A percentile compares a stretch with the other conserved stretches of the same genome.
These are phyloP conservation scores for Drosophila fungiperda DNA, from an alignment of 2,888 invertebrate genomes.

Conservation along the genomic window DNA sequence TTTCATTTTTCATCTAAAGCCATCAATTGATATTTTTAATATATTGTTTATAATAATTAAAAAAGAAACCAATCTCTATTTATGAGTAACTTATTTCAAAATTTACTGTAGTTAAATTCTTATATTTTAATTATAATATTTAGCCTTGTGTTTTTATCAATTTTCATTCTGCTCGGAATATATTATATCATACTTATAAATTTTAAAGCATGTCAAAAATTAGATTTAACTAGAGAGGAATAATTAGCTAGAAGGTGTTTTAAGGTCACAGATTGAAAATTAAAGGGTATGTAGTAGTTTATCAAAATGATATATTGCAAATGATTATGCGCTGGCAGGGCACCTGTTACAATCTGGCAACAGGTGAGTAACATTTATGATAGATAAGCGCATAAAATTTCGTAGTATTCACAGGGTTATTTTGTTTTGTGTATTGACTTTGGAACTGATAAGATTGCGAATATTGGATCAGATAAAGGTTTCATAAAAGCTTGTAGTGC, in stretches of 20 bases:
- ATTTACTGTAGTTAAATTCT: neutral
- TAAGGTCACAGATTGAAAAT: neutral
- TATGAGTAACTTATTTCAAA: neutral
- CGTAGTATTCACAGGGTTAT: constrained; percentile 33
- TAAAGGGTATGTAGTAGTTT: constrained; percentile 25
- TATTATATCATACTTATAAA: neutral
- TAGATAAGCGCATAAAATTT: constrained; percentile 59
- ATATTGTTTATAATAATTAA: neutral
- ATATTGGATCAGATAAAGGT: constrained; percentile 31
- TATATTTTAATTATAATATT: neutral
- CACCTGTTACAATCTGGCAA: constrained; percentile 73
- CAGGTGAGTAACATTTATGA: constrained; percentile 65
- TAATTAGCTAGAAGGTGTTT: neutral
- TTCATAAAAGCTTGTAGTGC: neutral
- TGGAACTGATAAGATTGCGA: constrained; percentile 67
- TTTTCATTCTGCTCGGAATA: neutral
- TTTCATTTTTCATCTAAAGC: neutral
- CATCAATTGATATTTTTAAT: neutral
- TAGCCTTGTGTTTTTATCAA: neutral
- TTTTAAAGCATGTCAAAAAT: neutral
- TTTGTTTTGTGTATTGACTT: too few species aligned
- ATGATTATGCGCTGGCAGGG: constrained; percentile 56
- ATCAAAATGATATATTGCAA: constrained; percentile 32
- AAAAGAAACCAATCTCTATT: neutral
- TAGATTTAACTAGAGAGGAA: neutral